Evolutionary conservation across 1,140 invertebrate species (phyloP), one percentile per base, ranked within the genome.

Genomic region (Theocolax elegans): DNA sequence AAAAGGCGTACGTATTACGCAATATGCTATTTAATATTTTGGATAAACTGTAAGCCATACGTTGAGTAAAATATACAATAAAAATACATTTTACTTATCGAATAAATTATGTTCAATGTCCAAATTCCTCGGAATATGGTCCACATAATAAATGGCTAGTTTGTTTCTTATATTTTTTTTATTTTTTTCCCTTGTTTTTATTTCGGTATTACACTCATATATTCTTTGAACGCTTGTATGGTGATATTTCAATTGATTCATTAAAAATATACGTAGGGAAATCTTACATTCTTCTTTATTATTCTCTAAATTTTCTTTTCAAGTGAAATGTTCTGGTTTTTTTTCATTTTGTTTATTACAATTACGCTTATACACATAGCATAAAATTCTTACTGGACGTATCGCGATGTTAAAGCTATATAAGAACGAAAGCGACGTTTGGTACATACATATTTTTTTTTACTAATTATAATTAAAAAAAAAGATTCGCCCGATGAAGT

Each of bases 41-140:
- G 21, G 21, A 42, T 42, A 40, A 21, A 23, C 29, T 31, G 27
- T 25, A 66, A 46, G n/a, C 29, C 40, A 74, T 65, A 53, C 70
- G 69, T 35, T 69, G 58, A 40, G 17, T 51, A 51, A 54, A 65
- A 65, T 54, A 29, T 56, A 66, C 25, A 65, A 54, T 75, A 68
- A 75, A 62, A 67, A 67, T 69, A 72, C 25, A 66, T 3, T 72
- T 72, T 72, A 66, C 65, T 75, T 72, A 51, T 69, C 63, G 59
- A 65, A 75, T 69, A 77, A 29, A 56, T 74, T 72, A 6, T 35
- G 62, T 69, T 64, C 64, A 46, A 17, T 67, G 42, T 56, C 42
- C 21, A 58, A 46, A 40, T 29, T 58, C 19, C 21, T 58, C n/a
- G 38, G 40, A 58, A 58, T n/a, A 21, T 58, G 49, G 53, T 53